Evolutionary conservation across 2,888 invertebrate species (phyloP).

Genomic region (Sesamia inferens): DNA sequence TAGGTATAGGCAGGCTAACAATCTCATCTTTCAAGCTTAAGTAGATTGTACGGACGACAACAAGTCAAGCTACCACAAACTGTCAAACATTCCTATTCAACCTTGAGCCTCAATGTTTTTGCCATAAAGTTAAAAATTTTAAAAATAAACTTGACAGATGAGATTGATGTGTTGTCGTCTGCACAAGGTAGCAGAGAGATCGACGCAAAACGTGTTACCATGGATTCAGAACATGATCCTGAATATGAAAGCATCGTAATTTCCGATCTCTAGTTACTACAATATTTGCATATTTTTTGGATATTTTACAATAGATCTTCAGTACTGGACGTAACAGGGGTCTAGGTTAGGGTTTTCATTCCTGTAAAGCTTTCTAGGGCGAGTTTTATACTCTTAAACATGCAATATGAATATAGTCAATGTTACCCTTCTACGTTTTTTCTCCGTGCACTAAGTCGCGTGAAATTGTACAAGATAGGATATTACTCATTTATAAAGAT

Average conservation of each 20-base stretch:
- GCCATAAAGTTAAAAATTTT: too few species aligned
- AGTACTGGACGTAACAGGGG: not conserved
- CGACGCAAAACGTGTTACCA: too few species aligned
- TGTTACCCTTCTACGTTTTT: conserved; percentile 88
- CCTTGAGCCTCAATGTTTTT: too few species aligned
- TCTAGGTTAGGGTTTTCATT: conserved; percentile 21
- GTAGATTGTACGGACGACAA: not conserved
- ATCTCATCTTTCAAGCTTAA: not conserved
- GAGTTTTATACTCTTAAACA: conserved; percentile 32
- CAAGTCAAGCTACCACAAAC: too few species aligned
- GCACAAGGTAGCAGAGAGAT: too few species aligned
- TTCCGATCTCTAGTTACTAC: too few species aligned
- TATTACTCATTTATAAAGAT: conserved; percentile 18
- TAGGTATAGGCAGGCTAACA: not conserved
- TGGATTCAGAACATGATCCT: too few species aligned
- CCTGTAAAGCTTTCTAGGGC: conserved; percentile 47
- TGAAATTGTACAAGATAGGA: conserved; percentile 71
- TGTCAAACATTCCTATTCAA: too few species aligned
- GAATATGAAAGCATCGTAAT: too few species aligned
- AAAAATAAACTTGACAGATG: too few species aligned
- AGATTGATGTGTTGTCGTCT: too few species aligned
- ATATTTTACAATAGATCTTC: not conserved
- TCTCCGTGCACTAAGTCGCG: conserved; percentile 87
- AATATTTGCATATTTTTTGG: not conserved
- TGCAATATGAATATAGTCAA: conserved; percentile 46